Conservation (phyloP, 2,888 invertebrate genomes). For the Diaprepes abbreviatus region DNA sequence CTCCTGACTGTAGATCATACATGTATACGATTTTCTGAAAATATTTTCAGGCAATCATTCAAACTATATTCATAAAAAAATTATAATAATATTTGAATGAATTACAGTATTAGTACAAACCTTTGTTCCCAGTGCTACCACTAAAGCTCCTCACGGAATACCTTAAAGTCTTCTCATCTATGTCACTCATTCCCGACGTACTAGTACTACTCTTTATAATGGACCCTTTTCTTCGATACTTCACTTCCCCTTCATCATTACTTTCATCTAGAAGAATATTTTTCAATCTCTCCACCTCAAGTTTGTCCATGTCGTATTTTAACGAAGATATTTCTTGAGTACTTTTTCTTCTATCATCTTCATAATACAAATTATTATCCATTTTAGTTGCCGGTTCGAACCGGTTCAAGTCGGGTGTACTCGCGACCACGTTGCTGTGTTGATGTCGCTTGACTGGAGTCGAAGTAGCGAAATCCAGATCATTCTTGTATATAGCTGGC, state of each 20-base stretch:
- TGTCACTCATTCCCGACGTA: conserved; percentile 64
- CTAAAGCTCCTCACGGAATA: conserved; percentile 60
- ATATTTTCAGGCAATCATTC: too few relatives aligned
- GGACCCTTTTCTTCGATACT: conserved; percentile 66
- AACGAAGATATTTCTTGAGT: conserved; percentile 72
- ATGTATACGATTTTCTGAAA: too few relatives aligned
- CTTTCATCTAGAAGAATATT: conserved; percentile 39
- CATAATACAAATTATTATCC: conserved; percentile 22
- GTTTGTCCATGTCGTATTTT: conserved; percentile 20
- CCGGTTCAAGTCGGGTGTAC: conserved; percentile 74
- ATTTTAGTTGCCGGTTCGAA: conserved; percentile 48
- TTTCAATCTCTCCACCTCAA: conserved; percentile 37
- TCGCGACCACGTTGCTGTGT: conserved; percentile 59
- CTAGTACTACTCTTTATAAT: conserved; percentile 63
- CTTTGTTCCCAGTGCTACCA: conserved; percentile 55
- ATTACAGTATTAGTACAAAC: conserved; percentile 17
- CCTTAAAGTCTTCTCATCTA: conserved; percentile 61
- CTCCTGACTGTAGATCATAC: too few relatives aligned
- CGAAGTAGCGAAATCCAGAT: conserved; percentile 48
- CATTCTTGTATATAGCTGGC: conserved; percentile 27
- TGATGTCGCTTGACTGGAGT: conserved; percentile 42
- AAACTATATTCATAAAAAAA: too few relatives aligned
- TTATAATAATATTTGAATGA: too few relatives aligned
- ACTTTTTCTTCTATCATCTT: conserved; percentile 65
- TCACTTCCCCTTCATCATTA: conserved; percentile 31